These are phyloP conservation scores for Drosophila acutilabella DNA, from an alignment of 2,888 invertebrate species.

Conservation along the genomic window DNA sequence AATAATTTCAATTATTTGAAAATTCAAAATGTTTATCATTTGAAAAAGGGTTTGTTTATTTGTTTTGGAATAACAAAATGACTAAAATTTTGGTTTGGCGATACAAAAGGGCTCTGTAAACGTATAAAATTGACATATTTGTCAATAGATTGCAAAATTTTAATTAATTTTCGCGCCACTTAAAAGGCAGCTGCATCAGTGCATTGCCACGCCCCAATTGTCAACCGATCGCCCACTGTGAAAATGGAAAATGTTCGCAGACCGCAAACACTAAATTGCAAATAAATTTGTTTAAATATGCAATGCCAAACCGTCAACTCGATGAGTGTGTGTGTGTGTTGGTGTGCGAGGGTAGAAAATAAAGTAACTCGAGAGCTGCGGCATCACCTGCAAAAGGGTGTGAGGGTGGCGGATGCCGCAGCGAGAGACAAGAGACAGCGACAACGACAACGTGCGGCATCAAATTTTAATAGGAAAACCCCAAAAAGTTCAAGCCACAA, in stretches of 20 bases:
- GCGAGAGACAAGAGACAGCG: constrained; percentile 56
- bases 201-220: constrained; percentile 25
- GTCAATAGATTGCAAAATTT: constrained; percentile 75
- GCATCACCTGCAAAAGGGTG: constrained; percentile 35
- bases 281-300: constrained; percentile 78
- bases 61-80: constrained; percentile 1
- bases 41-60: background rate
- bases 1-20: background rate
- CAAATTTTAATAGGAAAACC: constrained; percentile 76
- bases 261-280: constrained; percentile 78
- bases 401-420: constrained; percentile 7
- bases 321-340: constrained; percentile 8
- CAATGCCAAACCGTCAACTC: constrained; percentile 53
- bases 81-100: background rate
- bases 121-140: constrained; percentile 62
- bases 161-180: constrained; percentile 80
- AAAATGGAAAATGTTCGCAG: constrained; percentile 53
- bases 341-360: constrained; percentile 4
- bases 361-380: constrained; percentile 14
- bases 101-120: constrained; percentile 17
- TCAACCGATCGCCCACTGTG: constrained; percentile 14
- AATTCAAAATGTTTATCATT: background rate
- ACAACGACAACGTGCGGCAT: constrained; percentile 73
- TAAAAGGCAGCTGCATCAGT: constrained; percentile 55
- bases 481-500: constrained; percentile 79